These are phyloP conservation scores for Dioctria linearis DNA, from an alignment of 2,888 invertebrate genomes.

Conservation along the genomic window DNA sequence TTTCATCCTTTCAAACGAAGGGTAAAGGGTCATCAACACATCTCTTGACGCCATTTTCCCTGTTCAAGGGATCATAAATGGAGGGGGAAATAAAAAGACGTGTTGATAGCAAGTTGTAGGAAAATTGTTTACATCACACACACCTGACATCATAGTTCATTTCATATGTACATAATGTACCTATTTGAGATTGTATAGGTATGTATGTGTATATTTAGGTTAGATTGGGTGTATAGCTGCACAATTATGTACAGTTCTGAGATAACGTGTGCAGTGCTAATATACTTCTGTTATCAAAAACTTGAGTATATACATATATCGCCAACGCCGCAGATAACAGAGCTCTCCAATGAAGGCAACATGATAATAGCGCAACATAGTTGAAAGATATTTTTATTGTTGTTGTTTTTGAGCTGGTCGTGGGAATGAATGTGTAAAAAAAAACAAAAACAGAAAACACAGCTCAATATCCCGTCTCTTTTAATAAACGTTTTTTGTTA, in stretches of 20 bases:
- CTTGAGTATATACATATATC: background rate
- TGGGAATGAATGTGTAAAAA: no score
- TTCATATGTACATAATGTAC: background rate
- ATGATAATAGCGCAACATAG: no score
- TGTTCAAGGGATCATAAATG: background rate
- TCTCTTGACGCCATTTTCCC: background rate
- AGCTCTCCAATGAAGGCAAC: no score
- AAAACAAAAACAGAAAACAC: background rate
- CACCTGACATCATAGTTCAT: background rate
- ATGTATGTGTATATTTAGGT: background rate
- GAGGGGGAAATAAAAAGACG: background rate
- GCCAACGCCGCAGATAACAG: no score
- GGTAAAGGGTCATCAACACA: constrained; percentile 2
- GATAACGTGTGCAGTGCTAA: background rate
- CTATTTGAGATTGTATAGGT: no score
- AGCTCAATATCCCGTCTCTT: background rate
- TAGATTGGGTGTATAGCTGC: background rate
- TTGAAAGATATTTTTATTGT: no score
- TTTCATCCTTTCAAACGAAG: background rate
- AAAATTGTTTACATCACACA: background rate
- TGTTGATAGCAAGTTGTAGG: background rate
- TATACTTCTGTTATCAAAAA: background rate
- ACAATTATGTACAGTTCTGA: background rate
- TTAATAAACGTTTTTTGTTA: background rate
- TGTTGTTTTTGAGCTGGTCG: no score